Conservation (phyloP, 1,140 invertebrate species). For the Brachionus paranguensis region DNA sequence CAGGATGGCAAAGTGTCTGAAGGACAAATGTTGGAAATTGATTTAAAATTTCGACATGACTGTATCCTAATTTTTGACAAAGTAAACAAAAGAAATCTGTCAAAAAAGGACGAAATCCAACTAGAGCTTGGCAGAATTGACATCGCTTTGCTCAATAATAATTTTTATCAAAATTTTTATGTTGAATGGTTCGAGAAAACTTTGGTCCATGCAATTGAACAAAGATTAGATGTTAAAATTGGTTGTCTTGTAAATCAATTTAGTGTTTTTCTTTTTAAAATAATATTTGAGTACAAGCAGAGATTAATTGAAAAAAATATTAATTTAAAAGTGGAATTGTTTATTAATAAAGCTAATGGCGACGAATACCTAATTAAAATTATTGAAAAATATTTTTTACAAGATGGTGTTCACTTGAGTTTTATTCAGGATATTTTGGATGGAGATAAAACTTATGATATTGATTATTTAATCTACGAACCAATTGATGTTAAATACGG, state of each 20-base stretch:
- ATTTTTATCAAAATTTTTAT: slow-evolving; percentile 28
- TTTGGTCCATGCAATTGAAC: background rate
- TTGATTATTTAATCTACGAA: slow-evolving; percentile 13
- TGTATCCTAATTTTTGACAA: background rate
- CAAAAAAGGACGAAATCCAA: background rate
- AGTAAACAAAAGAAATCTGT: background rate
- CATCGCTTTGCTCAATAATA: background rate
- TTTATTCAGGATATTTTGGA: background rate
- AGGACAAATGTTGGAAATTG: background rate
- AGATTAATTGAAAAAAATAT: background rate
- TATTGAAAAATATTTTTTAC: background rate
- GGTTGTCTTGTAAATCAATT: background rate
- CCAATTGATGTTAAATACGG: slow-evolving; percentile 12
- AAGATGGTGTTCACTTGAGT: background rate
- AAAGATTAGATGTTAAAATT: background rate
- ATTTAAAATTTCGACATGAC: background rate
- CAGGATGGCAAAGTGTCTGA: background rate
- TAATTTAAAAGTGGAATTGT: background rate
- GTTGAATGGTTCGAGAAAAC: background rate
- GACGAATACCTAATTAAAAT: background rate
- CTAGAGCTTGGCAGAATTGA: background rate
- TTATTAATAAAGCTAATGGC: background rate
- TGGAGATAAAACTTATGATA: background rate
- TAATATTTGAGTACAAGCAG: background rate
- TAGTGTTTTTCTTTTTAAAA: background rate